A percentile compares a stretch with the other conserved stretches of the same genome.
Evolutionary conservation across 2,888 invertebrate genomes (phyloP).

Genomic region (Panorpa germanica): DNA sequence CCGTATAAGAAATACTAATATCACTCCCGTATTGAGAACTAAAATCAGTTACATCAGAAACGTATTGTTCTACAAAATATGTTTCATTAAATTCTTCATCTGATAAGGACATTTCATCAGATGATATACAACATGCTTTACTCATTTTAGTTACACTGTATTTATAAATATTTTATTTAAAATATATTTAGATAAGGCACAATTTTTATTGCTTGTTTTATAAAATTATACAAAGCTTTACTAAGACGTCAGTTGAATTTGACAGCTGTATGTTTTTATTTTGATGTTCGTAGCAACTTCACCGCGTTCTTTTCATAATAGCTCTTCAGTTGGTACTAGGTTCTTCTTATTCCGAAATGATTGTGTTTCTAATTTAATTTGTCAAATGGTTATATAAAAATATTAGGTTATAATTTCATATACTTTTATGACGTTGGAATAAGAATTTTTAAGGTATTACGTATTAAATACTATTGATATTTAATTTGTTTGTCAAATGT

Average conservation of each 20-base stretch:
- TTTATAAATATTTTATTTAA: slow-evolving; percentile 6
- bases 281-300: slow-evolving; percentile 24
- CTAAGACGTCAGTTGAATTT: slow-evolving; percentile 17
- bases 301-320: slow-evolving; percentile 16
- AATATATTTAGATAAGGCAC: slow-evolving; percentile 17
- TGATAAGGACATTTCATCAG: too few relatives aligned
- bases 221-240: not conserved
- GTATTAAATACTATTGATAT: slow-evolving; percentile 5
- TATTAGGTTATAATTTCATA: slow-evolving; percentile 1
- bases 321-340: not conserved
- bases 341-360: not conserved
- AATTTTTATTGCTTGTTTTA: slow-evolving; percentile 15
- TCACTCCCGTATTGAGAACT: slow-evolving; percentile 83
- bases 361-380: not conserved
- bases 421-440: slow-evolving; percentile 1
- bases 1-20: slow-evolving; percentile 74
- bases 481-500: not conserved
- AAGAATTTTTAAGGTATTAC: not conserved
- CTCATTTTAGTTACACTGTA: not conserved
- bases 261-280: slow-evolving; percentile 19
- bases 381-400: not conserved
- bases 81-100: too few relatives aligned
- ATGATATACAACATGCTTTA: not conserved
- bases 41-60: slow-evolving; percentile 58
- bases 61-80: slow-evolving; percentile 77